Conservation (phyloP, 2,888 invertebrate genomes). For the Dasysyrphus tricinctus region DNA sequence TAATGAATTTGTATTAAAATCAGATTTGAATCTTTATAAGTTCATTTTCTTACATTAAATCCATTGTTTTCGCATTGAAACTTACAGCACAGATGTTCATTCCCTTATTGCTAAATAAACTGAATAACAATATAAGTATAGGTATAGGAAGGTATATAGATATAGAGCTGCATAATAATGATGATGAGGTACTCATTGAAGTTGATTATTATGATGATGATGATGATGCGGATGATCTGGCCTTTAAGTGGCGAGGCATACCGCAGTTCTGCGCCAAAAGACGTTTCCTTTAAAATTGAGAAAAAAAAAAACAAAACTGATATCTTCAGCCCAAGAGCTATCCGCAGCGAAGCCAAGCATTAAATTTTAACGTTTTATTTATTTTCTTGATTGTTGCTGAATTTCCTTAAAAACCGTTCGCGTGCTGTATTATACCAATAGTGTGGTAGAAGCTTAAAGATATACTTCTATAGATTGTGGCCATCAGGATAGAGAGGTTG, state of each 20-base stretch:
- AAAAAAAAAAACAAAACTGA: constrained; percentile 23
- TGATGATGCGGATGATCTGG: constrained; percentile 73
- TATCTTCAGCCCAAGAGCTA: constrained; percentile 25
- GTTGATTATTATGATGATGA: constrained; percentile 75
- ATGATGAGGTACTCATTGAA: constrained; percentile 73
- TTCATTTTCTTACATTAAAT: constrained; percentile 56
- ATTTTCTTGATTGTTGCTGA: constrained; percentile 68
- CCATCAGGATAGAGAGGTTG: constrained; percentile 42
- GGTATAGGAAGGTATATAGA: neutral
- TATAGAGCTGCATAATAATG: constrained; percentile 34
- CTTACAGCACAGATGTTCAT: constrained; percentile 60
- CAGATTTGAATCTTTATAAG: constrained; percentile 69
- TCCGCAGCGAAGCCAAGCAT: constrained; percentile 59
- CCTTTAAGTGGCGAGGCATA: constrained; percentile 72
- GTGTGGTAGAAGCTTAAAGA: constrained; percentile 23
- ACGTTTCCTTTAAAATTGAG: constrained; percentile 24
- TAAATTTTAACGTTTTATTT: constrained; percentile 73
- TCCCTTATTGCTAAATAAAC: constrained; percentile 6
- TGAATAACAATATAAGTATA: neutral
- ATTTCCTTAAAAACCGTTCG: constrained; percentile 62
- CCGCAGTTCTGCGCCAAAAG: constrained; percentile 31
- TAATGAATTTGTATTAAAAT: constrained; percentile 31
- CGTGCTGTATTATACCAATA: constrained; percentile 72
- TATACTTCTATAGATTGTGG: constrained; percentile 51
- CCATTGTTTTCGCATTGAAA: constrained; percentile 26